Conservation (phyloP, 2,888 invertebrate species). For the Nudaria mundana region DNA sequence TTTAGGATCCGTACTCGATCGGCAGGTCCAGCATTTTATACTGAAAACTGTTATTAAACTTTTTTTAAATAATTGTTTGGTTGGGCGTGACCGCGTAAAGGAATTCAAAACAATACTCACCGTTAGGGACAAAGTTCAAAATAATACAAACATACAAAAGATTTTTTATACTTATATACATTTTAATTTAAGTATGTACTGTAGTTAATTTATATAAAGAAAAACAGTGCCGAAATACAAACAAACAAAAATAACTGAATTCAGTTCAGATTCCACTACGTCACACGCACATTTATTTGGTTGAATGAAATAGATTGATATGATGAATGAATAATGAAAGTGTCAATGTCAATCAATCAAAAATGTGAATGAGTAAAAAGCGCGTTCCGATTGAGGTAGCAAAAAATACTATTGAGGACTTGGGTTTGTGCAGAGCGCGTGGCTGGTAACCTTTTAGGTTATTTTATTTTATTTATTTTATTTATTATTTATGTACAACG, state of each 20-base stretch:
- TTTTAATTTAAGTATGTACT: slow-evolving; percentile 2
- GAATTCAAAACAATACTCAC: slow-evolving; percentile 31
- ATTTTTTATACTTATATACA: slow-evolving; percentile 20
- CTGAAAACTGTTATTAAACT: slow-evolving; percentile 69
- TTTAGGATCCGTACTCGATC: slow-evolving; percentile 93
- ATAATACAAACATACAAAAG: slow-evolving; percentile 28
- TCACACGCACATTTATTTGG: no score
- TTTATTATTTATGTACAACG: no score
- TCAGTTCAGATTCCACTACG: no score
- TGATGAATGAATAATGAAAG: no score
- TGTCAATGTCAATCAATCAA: no score
- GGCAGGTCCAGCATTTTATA: slow-evolving; percentile 95
- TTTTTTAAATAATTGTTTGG: slow-evolving; percentile 2
- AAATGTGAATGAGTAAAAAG: no score
- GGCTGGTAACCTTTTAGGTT: no score
- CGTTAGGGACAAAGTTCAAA: slow-evolving; percentile 34
- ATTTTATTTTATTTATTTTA: no score
- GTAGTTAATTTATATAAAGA: background rate
- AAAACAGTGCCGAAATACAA: slow-evolving; percentile 9
- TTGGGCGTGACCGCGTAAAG: slow-evolving; percentile 54
- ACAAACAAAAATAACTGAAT: slow-evolving; percentile 1
- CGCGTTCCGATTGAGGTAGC: no score
- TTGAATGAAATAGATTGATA: no score
- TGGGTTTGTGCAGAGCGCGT: no score
- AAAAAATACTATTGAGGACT: no score